Base-by-base conservation (phyloP, 2,113 vertebrate genomes). In the Tetraodon nigroviridis region DNA sequence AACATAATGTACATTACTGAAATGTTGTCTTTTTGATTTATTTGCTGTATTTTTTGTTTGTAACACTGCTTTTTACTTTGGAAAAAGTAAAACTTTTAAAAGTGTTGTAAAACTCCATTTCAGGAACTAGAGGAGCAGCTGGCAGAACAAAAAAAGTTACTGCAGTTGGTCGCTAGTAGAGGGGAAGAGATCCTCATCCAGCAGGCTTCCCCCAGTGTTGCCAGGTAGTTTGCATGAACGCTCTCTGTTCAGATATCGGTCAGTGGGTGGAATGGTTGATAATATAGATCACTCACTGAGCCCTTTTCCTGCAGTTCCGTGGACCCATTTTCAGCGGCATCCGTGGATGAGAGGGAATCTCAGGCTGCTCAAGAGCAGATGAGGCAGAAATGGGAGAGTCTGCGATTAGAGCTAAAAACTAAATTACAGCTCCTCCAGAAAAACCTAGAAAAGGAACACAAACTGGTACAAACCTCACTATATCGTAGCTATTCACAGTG, bases 111-210 rank as follows among this genome's bases (percentile, higher is more conserved):
- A 60, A 5, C 13, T 64, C 29, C 0, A 68, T 27, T 54, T 58
- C 20, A 99, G 96, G 95, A 99, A 54, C 77, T 99, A 55, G 95
- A 98, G 53, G 91, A 94, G 69, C 92, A 98, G 66, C 84, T 99
- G 0, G 92, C 91, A 0, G 93, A 97, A 60, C 95, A 99, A 86
- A 98, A 96, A 82, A 95, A 88, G 71, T 85, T 99, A 14, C 92
- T 99, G 27, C 92, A 93, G 51, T 97, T 90, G 0, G 94, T 99
- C 2, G 95, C 95, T 1, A 94, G 87, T 76, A 90, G 90, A 64
- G 97, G 97, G 64, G 96, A 93, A 77, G 93, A 97, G 84, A 93
- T 99, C 18, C 90, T 96, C n/a, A 94, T 86, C 1, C 93, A 94
- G 21, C 92, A 94, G 46, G 80, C 92, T 1, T 84, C 87, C 0